Evolutionary conservation across 2,113 vertebrate species (phyloP).

Genomic region (Alexandromys fortis): DNA sequence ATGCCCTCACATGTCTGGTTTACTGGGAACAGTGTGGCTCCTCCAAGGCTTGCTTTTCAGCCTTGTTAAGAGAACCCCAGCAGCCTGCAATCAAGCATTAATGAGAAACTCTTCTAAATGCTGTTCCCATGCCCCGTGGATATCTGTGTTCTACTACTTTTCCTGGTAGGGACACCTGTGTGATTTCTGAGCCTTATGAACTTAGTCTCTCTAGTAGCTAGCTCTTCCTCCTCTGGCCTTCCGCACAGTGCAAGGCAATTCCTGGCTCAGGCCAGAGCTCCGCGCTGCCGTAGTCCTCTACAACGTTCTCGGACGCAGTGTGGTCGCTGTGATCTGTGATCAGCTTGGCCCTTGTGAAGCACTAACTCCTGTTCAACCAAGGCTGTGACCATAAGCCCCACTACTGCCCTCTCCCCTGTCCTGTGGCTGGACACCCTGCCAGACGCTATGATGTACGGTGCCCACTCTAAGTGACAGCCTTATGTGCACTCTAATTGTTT

Average conservation of each 20-base stretch:
- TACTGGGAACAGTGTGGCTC: background rate
- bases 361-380: background rate
- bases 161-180: background rate
- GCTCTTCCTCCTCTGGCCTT: background rate
- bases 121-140: accelerated
- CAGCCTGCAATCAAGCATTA: background rate
- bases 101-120: background rate
- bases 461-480: background rate
- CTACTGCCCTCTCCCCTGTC: background rate
- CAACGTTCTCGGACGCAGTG: background rate
- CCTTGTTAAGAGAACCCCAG: background rate
- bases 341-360: background rate
- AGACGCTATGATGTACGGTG: background rate
- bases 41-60: background rate
- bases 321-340: background rate
- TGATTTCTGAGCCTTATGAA: background rate
- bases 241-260: background rate
- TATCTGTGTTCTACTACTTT: background rate
- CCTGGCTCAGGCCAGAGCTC: background rate
- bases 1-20: background rate
- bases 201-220: background rate
- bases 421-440: background rate
- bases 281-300: background rate
- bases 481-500: background rate
- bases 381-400: background rate